A percentile compares a stretch with the other conserved stretches of the same genome.
Evolutionary conservation across 1,140 invertebrate genomes (phyloP).

Genomic region (Drosophila pachea): DNA sequence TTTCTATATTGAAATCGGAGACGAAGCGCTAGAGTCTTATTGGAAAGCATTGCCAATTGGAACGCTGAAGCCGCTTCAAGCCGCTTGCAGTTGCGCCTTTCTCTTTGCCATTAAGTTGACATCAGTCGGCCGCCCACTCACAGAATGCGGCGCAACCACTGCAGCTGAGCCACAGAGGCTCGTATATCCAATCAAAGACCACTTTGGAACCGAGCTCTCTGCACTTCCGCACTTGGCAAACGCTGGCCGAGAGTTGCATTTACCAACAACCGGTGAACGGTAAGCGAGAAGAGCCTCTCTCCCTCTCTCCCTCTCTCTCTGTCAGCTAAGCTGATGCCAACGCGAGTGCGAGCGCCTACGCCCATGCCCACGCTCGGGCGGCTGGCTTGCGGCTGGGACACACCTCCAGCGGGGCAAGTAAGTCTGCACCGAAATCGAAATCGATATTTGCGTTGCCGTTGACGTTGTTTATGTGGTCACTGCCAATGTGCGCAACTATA

Average conservation of each 20-base stretch:
- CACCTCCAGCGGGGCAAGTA: slow-evolving; percentile 30
- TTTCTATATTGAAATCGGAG: neutral
- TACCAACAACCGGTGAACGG: slow-evolving; percentile 9
- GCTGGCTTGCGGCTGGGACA: slow-evolving; percentile 37
- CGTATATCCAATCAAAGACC: slow-evolving; percentile 35
- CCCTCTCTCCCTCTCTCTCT: too few relatives aligned
- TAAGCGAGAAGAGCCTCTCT: slow-evolving; percentile 24
- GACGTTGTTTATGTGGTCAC: slow-evolving; percentile 49
- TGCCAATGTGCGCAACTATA: slow-evolving; percentile 43
- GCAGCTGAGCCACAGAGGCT: slow-evolving; percentile 4
- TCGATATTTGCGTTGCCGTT: slow-evolving; percentile 52
- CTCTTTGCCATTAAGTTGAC: slow-evolving; percentile 16
- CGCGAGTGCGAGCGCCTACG: too few relatives aligned
- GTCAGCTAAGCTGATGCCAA: too few relatives aligned
- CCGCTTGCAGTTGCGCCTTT: neutral
- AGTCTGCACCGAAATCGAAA: slow-evolving; percentile 66
- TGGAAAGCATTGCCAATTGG: too few relatives aligned
- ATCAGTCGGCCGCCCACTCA: slow-evolving; percentile 22
- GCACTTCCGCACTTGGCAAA: slow-evolving; percentile 39
- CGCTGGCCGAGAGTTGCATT: slow-evolving; percentile 33
- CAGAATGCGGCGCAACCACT: slow-evolving; percentile 24
- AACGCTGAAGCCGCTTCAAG: neutral
- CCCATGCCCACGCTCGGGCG: slow-evolving; percentile 14
- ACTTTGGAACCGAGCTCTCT: slow-evolving; percentile 15
- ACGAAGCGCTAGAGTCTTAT: neutral